Conservation (phyloP, 2,113 vertebrate species). For the Nannospalax galili region DNA sequence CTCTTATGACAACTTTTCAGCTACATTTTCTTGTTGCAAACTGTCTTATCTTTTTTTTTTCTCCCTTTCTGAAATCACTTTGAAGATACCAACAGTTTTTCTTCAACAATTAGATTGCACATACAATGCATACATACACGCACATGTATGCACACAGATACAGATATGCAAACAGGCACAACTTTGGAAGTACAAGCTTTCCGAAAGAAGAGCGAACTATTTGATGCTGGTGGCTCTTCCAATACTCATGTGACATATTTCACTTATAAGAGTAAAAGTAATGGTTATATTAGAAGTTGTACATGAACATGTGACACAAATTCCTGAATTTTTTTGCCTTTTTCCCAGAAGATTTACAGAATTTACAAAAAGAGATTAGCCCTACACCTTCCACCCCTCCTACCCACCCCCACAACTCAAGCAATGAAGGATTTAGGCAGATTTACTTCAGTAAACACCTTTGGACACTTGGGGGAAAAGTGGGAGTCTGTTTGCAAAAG, state of each 20-base stretch:
- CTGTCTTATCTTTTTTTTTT: slow-evolving; percentile 67
- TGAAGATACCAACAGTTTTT: slow-evolving; percentile 82
- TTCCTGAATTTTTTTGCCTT: slow-evolving; percentile 87
- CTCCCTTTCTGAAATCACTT: slow-evolving; percentile 75
- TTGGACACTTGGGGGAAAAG: slow-evolving; percentile 91
- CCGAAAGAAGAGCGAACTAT: slow-evolving; percentile 77
- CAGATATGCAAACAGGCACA: neutral
- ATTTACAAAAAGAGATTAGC: slow-evolving; percentile 97
- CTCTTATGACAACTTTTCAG: slow-evolving; percentile 88
- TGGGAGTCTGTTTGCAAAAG: slow-evolving; percentile 96
- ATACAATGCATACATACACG: slow-evolving; percentile 29
- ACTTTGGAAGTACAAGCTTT: slow-evolving; percentile 47
- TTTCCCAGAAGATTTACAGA: slow-evolving; percentile 91
- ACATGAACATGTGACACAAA: slow-evolving; percentile 95
- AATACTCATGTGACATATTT: slow-evolving; percentile 74
- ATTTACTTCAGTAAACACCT: slow-evolving; percentile 99
- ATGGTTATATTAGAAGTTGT: slow-evolving; percentile 89
- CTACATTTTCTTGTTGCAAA: slow-evolving; percentile 83
- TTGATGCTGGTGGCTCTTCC: slow-evolving; percentile 64
- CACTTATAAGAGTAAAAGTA: slow-evolving; percentile 79
- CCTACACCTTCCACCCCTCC: slow-evolving; percentile 92
- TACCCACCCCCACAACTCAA: slow-evolving; percentile 90
- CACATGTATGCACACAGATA: no score
- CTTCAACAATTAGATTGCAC: slow-evolving; percentile 83
- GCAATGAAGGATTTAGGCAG: slow-evolving; percentile 95